Conservation (phyloP, 53 echinoderm and acorn worm genomes). For the Luidia sarsii region DNA sequence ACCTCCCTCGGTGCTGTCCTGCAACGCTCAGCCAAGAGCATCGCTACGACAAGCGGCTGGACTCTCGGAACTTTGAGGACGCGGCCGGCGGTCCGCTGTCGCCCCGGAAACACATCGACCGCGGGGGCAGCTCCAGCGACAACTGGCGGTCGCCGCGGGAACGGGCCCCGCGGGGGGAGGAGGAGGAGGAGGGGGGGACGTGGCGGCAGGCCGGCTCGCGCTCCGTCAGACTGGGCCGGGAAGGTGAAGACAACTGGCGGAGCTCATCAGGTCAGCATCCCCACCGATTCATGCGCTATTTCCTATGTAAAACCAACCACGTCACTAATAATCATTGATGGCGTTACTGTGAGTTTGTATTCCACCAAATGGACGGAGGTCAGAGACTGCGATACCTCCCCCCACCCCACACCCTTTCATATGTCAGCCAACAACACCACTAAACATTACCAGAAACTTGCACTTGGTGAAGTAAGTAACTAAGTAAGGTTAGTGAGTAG, state of each 20-base stretch:
- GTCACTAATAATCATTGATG: no score
- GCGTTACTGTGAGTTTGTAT: no score
- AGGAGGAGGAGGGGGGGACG: conserved; percentile 63
- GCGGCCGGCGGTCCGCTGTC: conserved; percentile 70
- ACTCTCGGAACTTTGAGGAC: conserved; percentile 81
- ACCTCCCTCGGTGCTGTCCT: no score
- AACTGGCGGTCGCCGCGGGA: conserved; percentile 90
- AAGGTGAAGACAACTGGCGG: conserved; percentile 80
- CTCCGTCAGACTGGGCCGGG: conserved; percentile 53
- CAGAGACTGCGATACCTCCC: no score
- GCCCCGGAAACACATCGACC: conserved; percentile 84
- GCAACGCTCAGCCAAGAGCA: conserved; percentile 60
- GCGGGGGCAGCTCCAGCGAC: conserved; percentile 90
- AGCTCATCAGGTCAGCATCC: conserved; percentile 43
- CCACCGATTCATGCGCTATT: no score
- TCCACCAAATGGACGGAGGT: no score
- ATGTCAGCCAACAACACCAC: no score
- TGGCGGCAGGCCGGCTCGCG: conserved; percentile 70
- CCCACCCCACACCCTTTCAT: no score
- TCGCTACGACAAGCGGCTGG: conserved; percentile 62
- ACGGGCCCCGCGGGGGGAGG: conserved; percentile 66
- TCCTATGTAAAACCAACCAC: no score
- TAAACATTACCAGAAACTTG: no score
- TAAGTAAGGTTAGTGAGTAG: no score
- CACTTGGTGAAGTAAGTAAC: no score